Evolutionary conservation across 2,113 vertebrate genomes (phyloP).

Genomic region (Thymallus thymallus): DNA sequence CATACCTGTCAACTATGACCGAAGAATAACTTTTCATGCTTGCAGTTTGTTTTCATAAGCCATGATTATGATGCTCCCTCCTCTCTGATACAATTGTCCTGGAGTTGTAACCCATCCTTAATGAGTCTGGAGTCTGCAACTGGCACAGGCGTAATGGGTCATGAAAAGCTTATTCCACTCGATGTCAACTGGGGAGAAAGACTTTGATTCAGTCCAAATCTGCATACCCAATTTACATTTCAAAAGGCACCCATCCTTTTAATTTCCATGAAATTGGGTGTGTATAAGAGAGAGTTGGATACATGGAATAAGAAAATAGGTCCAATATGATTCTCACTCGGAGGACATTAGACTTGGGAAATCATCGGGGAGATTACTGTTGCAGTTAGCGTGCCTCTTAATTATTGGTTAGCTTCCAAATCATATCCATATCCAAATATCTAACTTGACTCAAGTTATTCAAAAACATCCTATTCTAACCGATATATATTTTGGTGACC

Average conservation of each 20-base stretch:
- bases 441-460: conserved; percentile 17
- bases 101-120: conserved; percentile 46
- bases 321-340: conserved; percentile 36
- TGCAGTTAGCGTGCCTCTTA: conserved; percentile 12
- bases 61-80: conserved; percentile 18
- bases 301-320: conserved; percentile 38
- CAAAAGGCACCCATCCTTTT: conserved; percentile 63
- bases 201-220: conserved; percentile 66
- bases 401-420: background rate
- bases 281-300: conserved; percentile 50
- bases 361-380: conserved; percentile 38
- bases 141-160: conserved; percentile 44
- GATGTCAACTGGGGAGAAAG: conserved; percentile 56
- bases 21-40: conserved; percentile 33
- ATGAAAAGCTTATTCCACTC: conserved; percentile 58
- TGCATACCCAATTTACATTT: conserved; percentile 67
- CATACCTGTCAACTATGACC: conserved; percentile 40
- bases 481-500: background rate
- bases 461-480: conserved; percentile 8
- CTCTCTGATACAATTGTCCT: conserved; percentile 29
- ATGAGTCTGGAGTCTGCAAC: conserved; percentile 56
- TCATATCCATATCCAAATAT: conserved; percentile 1
- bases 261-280: conserved; percentile 69
- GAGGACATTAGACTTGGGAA: conserved; percentile 43
- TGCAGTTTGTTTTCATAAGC: conserved; percentile 38